Evolutionary conservation across 2,113 vertebrate genomes (phyloP), one percentile per base, ranked within the genome.

Genomic region (Centrocercus urophasianus): DNA sequence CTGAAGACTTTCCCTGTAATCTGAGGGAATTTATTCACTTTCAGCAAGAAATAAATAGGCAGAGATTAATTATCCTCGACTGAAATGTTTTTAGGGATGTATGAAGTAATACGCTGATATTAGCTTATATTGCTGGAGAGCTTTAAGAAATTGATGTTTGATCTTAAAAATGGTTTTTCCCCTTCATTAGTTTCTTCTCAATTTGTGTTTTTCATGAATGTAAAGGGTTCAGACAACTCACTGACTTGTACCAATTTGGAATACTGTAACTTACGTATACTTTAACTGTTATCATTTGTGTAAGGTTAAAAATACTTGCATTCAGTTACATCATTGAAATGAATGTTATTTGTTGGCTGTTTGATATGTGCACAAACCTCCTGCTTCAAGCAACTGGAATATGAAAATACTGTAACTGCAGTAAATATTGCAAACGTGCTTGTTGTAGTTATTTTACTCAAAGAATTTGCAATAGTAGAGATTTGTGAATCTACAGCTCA

Each of bases 41-140:
- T n/a, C 27, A 45, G 11, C 36, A 92, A 34, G 30, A 78, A 57
- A 12, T 20, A 11, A 17, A 38, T 30, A 60, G 38, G 34, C 5
- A 34, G 2, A 3, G 38, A 60, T 59, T 54, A 28, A 32, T 74
- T 78, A 42, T 38, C 4, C 15, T 47, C 16, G 32, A 71, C 28
- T 27, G 19, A 59, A 91, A 10, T 61, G 2, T 64, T 87, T 56
- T 50, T 57, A 34, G 19, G 18, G 19, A 74, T 0, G 3, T 74
- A 25, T 0, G 4, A 89, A 56, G 47, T 63, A 40, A 28, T 50
- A 9, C 19, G 24, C 17, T 91, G 0, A 0, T 27, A 24, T 43
- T 89, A 75, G 21, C 21, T 67, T 15, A 47, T 47, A 28, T 48
- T 83, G 17, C 38, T 85, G 36, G 25, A 70, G 10, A 70, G 13